These are phyloP conservation scores for Galerucella pusilla DNA, from an alignment of 2,888 invertebrate species.

Conservation along the genomic window DNA sequence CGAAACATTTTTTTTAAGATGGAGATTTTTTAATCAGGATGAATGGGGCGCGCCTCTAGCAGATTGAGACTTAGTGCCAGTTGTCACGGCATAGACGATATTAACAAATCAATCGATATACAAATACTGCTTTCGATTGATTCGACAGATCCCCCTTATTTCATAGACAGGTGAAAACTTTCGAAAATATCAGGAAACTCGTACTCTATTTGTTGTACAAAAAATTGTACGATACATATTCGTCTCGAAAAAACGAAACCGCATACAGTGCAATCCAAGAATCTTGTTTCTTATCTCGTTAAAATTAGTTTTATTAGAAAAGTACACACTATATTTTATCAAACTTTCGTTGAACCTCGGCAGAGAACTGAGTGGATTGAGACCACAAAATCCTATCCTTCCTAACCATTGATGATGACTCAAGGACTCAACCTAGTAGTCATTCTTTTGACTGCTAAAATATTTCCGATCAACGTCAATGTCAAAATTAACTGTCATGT, in stretches of 20 bases:
- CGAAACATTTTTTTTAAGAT: slow-evolving; percentile 62
- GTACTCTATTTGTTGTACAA: background rate
- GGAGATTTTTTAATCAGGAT: slow-evolving; percentile 63
- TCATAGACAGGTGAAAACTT: slow-evolving; percentile 2
- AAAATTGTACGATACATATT: background rate
- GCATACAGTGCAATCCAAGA: background rate
- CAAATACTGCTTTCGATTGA: slow-evolving; percentile 41
- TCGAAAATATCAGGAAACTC: background rate
- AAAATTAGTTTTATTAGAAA: no score
- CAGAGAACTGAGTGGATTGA: no score
- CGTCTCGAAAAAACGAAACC: no score
- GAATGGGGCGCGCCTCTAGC: slow-evolving; percentile 63
- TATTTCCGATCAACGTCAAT: no score
- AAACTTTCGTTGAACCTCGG: no score
- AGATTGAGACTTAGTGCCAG: slow-evolving; percentile 61
- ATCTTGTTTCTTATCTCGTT: no score
- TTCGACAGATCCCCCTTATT: slow-evolving; percentile 13
- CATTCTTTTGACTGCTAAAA: no score
- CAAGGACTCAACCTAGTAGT: no score
- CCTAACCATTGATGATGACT: no score
- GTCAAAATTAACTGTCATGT: no score
- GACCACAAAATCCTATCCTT: no score
- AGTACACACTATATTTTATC: no score
- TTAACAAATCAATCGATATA: slow-evolving; percentile 57
- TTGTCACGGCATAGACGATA: slow-evolving; percentile 61